These are phyloP conservation scores for Hesperia comma DNA, from an alignment of 2,888 invertebrate species.

Conservation along the genomic window DNA sequence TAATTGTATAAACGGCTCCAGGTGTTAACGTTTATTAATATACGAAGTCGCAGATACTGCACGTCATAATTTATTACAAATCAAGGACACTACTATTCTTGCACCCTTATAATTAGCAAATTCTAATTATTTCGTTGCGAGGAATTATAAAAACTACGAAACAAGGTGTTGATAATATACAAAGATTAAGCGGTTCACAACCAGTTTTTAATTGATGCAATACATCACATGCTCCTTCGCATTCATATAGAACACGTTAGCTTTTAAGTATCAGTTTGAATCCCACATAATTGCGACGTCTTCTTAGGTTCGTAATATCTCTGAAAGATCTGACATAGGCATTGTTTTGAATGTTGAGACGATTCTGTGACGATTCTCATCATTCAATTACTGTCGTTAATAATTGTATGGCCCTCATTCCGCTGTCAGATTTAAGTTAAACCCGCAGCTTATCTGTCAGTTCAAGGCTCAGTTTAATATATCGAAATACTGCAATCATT, in stretches of 20 bases:
- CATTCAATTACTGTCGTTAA: constrained; percentile 47
- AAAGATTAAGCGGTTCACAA: too few species aligned
- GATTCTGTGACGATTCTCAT: constrained; percentile 42
- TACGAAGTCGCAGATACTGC: background rate
- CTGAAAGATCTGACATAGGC: constrained; percentile 35
- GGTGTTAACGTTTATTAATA: constrained; percentile 11
- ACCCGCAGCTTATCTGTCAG: constrained; percentile 38
- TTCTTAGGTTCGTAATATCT: constrained; percentile 7
- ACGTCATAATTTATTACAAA: background rate
- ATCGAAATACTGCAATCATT: constrained; percentile 35
- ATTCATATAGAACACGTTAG: background rate
- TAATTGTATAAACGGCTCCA: constrained; percentile 26
- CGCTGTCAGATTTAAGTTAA: constrained; percentile 41
- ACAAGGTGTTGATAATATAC: too few species aligned
- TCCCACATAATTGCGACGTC: background rate
- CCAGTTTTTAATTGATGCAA: background rate
- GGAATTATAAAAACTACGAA: too few species aligned
- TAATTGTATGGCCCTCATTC: constrained; percentile 51
- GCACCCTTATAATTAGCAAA: background rate
- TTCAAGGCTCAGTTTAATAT: constrained; percentile 36
- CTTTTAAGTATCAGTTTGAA: background rate
- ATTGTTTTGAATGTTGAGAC: constrained; percentile 41
- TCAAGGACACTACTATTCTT: background rate
- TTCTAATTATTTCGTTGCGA: too few species aligned
- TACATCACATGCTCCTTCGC: background rate